Conservation (phyloP, 2,113 vertebrate species). For the Neotragus moschatus region DNA sequence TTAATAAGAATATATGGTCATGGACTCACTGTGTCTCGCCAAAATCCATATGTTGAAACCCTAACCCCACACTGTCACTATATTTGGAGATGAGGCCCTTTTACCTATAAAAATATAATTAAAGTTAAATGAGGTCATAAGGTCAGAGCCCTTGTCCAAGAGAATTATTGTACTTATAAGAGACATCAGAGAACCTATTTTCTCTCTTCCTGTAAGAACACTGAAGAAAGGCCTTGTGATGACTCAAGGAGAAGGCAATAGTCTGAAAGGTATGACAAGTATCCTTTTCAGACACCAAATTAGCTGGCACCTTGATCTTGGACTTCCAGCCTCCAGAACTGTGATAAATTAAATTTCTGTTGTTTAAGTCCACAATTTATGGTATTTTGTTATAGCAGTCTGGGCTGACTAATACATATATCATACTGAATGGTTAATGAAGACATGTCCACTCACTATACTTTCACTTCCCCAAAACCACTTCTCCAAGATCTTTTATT, state of each 20-base stretch:
- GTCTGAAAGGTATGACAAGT: not conserved
- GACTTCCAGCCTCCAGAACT: not conserved
- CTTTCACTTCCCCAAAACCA: not conserved
- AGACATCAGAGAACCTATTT: not conserved
- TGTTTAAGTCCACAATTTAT: no score
- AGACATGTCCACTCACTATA: not conserved
- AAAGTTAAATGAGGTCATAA: not conserved
- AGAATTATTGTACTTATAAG: not conserved
- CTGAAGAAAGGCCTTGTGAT: not conserved
- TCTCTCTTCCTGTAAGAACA: not conserved
- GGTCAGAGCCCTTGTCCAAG: accelerated
- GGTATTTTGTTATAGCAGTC: not conserved
- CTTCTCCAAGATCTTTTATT: not conserved
- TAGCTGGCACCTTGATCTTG: not conserved
- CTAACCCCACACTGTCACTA: not conserved
- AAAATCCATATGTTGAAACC: not conserved
- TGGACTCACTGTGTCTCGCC: not conserved
- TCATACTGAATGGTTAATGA: not conserved
- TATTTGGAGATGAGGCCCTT: not conserved
- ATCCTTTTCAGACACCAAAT: not conserved
- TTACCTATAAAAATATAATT: not conserved
- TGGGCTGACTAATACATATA: not conserved
- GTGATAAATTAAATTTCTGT: not conserved
- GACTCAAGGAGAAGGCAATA: not conserved
- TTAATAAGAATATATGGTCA: not conserved